Base-by-base conservation (phyloP, 2,888 invertebrate genomes). In the Amiota mariae region DNA sequence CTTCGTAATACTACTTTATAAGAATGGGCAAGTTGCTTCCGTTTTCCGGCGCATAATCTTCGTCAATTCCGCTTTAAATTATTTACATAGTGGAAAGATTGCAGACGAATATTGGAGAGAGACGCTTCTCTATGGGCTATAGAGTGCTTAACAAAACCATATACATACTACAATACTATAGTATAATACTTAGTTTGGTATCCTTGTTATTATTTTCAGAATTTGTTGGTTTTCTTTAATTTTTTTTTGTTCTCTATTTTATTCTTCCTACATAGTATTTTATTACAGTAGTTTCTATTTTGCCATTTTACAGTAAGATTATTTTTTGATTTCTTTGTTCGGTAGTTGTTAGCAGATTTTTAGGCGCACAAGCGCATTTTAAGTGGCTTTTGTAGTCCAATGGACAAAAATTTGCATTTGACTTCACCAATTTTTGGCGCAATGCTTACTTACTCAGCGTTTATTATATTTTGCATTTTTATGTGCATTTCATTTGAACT, bases 11-110 rank as follows among this genome's bases (percentile, higher is more conserved):
- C 24, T 64, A 12, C 54, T 51, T 68, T 70, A 72, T 63, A 71
- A 72, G 76, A 74, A 75, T 74, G 75, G 76, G 70, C 76, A 80
- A 77, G 77, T 77, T 74, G 79, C 78, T 80, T 85, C 81, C 82
- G 82, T 78, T 80, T 80, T 76, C 80, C 75, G 79, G 79, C 77
- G 76, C 76, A 81, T 84, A 83, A 83, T 82, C 81, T 82, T 77
- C 82, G 79, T 83, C 82, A 80, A 81, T 85, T 85, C 81, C 79
- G 79, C 77, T 80, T 77, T 80, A 81, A 82, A 84, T 81, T 84
- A 81, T 86, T 86, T 85, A 79, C 83, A 79, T 78, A 77, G 36
- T 36, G 74, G 72, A 77, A 84, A 80, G 75, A 77, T 76, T 79
- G 77, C 78, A 75, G 79, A 77, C 81, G 75, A 80, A 73, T 75